Evolutionary conservation across 2,888 invertebrate genomes (phyloP).

Genomic region (Pristionchus arcanus): DNA sequence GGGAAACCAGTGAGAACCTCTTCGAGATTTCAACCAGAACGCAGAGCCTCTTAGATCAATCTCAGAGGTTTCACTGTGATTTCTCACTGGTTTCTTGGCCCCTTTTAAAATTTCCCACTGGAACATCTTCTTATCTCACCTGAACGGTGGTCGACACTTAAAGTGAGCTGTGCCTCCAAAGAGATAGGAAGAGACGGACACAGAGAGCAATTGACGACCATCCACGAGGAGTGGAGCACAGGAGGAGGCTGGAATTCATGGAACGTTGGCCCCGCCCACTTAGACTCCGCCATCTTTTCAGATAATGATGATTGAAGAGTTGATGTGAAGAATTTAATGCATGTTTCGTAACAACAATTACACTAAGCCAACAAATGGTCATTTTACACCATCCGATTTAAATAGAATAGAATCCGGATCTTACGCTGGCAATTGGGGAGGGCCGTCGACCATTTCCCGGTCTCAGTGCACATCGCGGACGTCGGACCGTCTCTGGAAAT

Average conservation of each 20-base stretch:
- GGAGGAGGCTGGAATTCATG: conserved; percentile 65
- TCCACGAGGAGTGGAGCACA: conserved; percentile 74
- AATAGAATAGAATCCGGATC: too few species aligned
- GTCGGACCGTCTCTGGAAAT: conserved; percentile 41
- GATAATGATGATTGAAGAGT: too few species aligned
- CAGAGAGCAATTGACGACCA: conserved; percentile 62
- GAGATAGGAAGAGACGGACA: conserved; percentile 72
- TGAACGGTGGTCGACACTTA: conserved; percentile 84
- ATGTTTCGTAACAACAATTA: neutral
- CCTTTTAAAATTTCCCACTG: too few species aligned
- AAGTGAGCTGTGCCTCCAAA: conserved; percentile 82
- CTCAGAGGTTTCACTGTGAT: too few species aligned
- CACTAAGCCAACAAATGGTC: neutral
- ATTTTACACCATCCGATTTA: neutral
- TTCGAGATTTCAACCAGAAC: too few species aligned
- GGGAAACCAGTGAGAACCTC: too few species aligned
- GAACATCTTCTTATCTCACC: conserved; percentile 84
- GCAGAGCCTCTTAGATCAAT: too few species aligned
- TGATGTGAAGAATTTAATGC: too few species aligned
- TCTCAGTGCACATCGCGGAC: conserved; percentile 49
- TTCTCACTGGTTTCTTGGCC: too few species aligned
- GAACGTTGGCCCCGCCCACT: neutral
- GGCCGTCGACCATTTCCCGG: conserved; percentile 39
- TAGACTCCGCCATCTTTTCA: neutral
- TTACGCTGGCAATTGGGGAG: conserved; percentile 58